phyloP scores from a whole-genome alignment of 2,888 invertebrate genomes.

The Aquatica leii region DNA sequence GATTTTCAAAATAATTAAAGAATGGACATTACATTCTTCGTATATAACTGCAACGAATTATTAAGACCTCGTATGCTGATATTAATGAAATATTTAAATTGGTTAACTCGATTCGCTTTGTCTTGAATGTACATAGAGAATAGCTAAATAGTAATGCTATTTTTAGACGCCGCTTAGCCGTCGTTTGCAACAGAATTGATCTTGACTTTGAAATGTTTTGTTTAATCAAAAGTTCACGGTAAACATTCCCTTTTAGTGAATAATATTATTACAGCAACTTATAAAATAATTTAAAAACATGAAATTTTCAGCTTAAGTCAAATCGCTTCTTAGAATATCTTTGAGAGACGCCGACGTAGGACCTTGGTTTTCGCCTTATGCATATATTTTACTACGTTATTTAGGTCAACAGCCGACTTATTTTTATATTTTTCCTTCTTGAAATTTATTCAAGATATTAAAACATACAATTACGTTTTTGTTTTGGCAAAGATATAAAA shows the following conservation, averaged over 20 bases:
- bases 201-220: constrained; percentile 30
- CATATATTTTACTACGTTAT: not conserved
- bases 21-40: constrained; percentile 3
- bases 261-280: constrained; percentile 2
- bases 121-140: constrained; percentile 23
- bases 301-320: not conserved
- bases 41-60: constrained; percentile 9
- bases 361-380: not conserved
- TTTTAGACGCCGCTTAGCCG: constrained; percentile 25
- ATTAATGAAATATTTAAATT: constrained; percentile 26
- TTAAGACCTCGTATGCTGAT: not conserved
- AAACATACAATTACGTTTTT: no score
- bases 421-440: no score
- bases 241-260: constrained; percentile 17
- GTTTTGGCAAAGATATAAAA: no score
- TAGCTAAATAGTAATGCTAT: constrained; percentile 28
- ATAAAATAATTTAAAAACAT: not conserved
- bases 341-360: not conserved
- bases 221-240: constrained; percentile 19
- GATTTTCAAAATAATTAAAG: constrained; percentile 12
- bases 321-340: not conserved
- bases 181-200: constrained; percentile 27
- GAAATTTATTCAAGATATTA: no score
- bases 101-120: constrained; percentile 23
- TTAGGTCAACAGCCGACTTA: not conserved